These are phyloP conservation scores for Helobdella robusta DNA, from an alignment of 2,888 invertebrate genomes.

Conservation along the genomic window DNA sequence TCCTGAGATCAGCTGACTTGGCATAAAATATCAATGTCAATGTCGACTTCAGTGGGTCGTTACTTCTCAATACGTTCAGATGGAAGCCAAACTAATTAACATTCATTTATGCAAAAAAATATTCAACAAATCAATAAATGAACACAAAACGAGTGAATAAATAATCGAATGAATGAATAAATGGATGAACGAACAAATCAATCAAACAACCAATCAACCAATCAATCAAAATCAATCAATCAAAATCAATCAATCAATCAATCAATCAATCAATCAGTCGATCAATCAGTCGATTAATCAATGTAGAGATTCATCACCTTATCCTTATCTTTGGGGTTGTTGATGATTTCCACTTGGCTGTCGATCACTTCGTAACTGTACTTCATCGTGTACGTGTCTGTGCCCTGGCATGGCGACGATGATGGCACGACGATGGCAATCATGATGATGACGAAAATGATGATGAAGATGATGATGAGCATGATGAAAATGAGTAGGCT, in stretches of 20 bases:
- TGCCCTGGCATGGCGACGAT: not conserved
- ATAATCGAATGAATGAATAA: not conserved
- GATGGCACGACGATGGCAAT: not conserved
- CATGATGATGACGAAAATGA: not conserved
- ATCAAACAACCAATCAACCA: not conserved
- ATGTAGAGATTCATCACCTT: no score
- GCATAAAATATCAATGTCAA: constrained; percentile 78
- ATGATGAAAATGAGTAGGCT: not conserved
- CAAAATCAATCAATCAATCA: constrained; percentile 12
- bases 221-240: constrained; percentile 14
- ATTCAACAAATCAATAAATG: not conserved
- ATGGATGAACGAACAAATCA: not conserved
- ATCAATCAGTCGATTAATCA: no score
- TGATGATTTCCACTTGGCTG: not conserved
- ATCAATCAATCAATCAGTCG: no score
- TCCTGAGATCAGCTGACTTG: constrained; percentile 74
- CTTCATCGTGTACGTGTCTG: constrained; percentile 6
- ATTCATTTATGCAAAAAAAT: constrained; percentile 51
- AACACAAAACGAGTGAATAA: not conserved
- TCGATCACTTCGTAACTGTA: constrained; percentile 10
- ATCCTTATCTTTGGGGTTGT: not conserved
- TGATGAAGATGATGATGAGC: constrained; percentile 5
- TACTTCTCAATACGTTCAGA: constrained; percentile 52
- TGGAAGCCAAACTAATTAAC: constrained; percentile 74
- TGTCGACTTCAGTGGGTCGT: constrained; percentile 31